phyloP scores from a whole-genome alignment of 2,888 invertebrate genomes.

The Morinoia aosen region DNA sequence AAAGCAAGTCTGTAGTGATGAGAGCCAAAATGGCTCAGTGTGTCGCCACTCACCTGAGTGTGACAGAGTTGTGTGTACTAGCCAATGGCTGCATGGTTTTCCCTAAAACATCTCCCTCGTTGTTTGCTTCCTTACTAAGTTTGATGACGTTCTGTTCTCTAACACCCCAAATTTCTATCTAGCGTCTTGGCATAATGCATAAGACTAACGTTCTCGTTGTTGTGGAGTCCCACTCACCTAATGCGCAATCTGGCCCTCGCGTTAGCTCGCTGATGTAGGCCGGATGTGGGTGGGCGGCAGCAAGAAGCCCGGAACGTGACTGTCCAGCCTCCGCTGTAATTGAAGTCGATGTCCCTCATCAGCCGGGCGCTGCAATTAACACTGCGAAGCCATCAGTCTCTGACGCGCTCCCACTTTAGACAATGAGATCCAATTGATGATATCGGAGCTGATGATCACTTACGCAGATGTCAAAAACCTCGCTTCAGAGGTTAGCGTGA shows the following conservation, averaged over 20 bases:
- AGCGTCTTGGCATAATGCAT: background rate
- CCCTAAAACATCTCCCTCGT: too few relatives aligned
- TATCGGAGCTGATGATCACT: background rate
- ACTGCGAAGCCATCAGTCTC: background rate
- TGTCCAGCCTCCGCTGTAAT: background rate
- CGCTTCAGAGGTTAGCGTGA: background rate
- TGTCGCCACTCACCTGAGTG: too few relatives aligned
- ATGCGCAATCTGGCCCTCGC: background rate
- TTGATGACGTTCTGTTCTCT: too few relatives aligned
- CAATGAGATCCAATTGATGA: conserved; percentile 17
- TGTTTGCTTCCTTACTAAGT: too few relatives aligned
- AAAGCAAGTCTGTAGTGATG: too few relatives aligned
- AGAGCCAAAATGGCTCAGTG: too few relatives aligned
- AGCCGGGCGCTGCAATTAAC: background rate
- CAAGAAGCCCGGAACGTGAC: background rate
- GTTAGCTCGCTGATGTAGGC: background rate
- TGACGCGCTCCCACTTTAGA: background rate
- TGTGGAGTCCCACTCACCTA: background rate
- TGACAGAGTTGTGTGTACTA: too few relatives aligned
- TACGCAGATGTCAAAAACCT: background rate
- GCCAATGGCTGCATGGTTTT: too few relatives aligned
- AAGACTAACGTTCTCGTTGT: background rate
- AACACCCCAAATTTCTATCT: background rate
- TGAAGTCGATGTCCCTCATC: background rate
- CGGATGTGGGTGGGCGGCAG: background rate